These are phyloP conservation scores for Brachylomia viminalis DNA, from an alignment of 2,888 invertebrate species.

Conservation along the genomic window DNA sequence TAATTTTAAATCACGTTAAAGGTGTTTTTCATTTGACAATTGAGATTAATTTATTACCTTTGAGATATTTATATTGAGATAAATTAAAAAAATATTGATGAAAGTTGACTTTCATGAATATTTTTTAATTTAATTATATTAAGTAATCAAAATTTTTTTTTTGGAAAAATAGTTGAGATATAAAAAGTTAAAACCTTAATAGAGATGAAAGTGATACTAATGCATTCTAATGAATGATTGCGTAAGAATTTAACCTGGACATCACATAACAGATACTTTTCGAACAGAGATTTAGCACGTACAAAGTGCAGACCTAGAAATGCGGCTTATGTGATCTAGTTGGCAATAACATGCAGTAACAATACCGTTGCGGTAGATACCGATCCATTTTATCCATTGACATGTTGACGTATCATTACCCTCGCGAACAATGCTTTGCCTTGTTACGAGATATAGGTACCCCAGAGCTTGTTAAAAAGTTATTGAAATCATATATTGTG, in stretches of 20 bases:
- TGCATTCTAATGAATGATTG: neutral
- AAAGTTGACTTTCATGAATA: too few species aligned
- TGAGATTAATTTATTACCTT: too few species aligned
- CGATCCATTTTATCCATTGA: slow-evolving; percentile 18
- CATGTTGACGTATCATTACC: slow-evolving; percentile 23
- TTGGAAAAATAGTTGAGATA: too few species aligned
- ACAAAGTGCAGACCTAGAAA: neutral
- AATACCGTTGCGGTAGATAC: neutral
- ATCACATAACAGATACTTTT: neutral
- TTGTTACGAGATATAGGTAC: slow-evolving; percentile 13
- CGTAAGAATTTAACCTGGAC: neutral
- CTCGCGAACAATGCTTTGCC: slow-evolving; percentile 7
- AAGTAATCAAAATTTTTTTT: too few species aligned
- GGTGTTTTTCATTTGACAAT: too few species aligned
- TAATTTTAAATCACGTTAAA: too few species aligned
- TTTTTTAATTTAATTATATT: too few species aligned
- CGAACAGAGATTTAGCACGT: too few species aligned
- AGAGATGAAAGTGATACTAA: too few species aligned
- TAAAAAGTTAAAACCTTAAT: too few species aligned
- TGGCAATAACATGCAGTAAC: neutral
- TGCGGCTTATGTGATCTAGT: neutral
- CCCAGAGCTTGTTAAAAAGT: slow-evolving; percentile 38
- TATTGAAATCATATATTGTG: slow-evolving; percentile 14
- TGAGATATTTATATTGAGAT: too few species aligned
- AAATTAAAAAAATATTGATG: too few species aligned